These are phyloP conservation scores for Callocephalon fimbriatum DNA, from an alignment of 2,113 vertebrate species.

Conservation along the genomic window DNA sequence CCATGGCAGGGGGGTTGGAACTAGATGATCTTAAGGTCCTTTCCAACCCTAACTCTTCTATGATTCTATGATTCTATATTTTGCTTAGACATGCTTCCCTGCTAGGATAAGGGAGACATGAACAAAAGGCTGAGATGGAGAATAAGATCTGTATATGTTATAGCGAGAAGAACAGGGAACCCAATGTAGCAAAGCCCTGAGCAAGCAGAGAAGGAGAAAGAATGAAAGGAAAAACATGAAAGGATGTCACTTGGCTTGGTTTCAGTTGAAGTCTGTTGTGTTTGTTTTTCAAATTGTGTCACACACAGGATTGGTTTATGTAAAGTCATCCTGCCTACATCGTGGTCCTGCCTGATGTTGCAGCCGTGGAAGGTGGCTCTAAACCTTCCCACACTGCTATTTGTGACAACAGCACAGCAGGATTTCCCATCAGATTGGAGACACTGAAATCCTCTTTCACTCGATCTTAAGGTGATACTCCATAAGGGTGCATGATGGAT, in stretches of 20 bases:
- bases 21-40: too few relatives aligned
- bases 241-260: neutral
- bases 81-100: neutral
- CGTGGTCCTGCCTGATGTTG: neutral
- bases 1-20: too few relatives aligned
- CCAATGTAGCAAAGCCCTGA: neutral
- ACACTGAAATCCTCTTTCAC: neutral
- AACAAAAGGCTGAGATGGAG: neutral
- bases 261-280: neutral
- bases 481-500: neutral
- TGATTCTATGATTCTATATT: neutral
- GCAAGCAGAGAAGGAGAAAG: neutral
- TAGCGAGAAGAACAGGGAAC: neutral
- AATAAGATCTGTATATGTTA: neutral
- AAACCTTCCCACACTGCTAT: neutral
- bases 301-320: accelerated
- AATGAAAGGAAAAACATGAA: neutral
- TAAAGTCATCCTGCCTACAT: neutral
- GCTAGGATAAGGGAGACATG: neutral
- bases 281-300: neutral
- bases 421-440: neutral
- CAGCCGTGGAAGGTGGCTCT: neutral
- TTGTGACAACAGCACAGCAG: neutral
- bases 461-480: neutral
- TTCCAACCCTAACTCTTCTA: too few relatives aligned